phyloP scores from a whole-genome alignment of 2,888 invertebrate species.

The Limnephilus rhombicus region DNA sequence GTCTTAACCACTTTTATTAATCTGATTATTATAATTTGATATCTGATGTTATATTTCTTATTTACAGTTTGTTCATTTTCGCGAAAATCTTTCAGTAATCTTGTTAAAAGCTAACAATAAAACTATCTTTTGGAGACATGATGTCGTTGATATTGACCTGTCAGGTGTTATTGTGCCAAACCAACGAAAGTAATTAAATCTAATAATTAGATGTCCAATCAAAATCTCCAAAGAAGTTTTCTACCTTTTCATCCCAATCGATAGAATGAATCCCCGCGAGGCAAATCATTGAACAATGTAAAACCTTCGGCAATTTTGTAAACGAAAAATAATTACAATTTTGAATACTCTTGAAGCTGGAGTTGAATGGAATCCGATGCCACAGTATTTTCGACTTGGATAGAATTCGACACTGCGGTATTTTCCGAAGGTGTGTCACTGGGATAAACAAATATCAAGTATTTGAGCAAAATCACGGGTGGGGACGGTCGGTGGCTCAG shows the following conservation, averaged over 20 bases:
- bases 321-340: conserved; percentile 25
- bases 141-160: background rate
- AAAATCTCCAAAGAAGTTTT: background rate
- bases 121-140: background rate
- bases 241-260: background rate
- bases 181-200: background rate
- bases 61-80: background rate
- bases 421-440: background rate
- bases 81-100: background rate
- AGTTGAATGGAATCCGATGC: background rate
- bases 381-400: background rate
- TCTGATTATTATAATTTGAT: background rate
- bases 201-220: background rate
- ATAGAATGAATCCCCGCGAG: conserved; percentile 28
- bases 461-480: conserved; percentile 59
- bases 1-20: too few relatives aligned
- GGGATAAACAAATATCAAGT: background rate
- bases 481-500: conserved; percentile 66
- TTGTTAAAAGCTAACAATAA: background rate
- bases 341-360: background rate
- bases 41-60: background rate
- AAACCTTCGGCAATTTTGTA: conserved; percentile 47
- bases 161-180: too few relatives aligned
- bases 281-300: conserved; percentile 59
- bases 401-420: background rate